Evolutionary conservation across 2,888 invertebrate genomes (phyloP), one percentile per base, ranked within the genome.

Genomic region (Glyphotaelius pellucidus): DNA sequence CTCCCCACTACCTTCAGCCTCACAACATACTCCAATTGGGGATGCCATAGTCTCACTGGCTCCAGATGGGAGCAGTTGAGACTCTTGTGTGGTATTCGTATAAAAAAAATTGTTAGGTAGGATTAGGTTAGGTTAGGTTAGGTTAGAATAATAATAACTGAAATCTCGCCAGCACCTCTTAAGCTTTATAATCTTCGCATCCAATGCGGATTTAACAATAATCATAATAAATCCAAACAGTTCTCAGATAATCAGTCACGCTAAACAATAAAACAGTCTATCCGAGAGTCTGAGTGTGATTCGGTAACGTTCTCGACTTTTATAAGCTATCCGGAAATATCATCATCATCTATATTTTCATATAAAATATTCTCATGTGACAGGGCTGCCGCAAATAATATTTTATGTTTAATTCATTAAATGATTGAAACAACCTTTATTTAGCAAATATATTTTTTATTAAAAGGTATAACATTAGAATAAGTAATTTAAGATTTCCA

Each of bases 161-260:
- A 47, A 47, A 3, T 47, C 2, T 47, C 15, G 47, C 15, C 15
- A 47, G 14, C 47, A 15, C n/a, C 25, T 67, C 67, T 67, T 25
- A 67, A 2, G 25, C 67, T 25, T 9, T 67, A 67, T 67, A 67
- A 67, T 67, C 67, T 25, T 67, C 25, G 25, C n/a, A 67, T 67
- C 25, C 9, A 67, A 67, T 67, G 67, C 67, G 67, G 67, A 67
- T 67, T 67, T 67, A 67, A 67, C 67, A 67, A 67, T n/a, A 67
- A 67, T 67, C 67, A n/a, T 32, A 89, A 89, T 89, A 89, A 89
- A 79, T 79, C 31, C 25, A 9, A 79, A 32, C 80, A 79, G 88
- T 79, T 89, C 88, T 89, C 88, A 89, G 80, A 89, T 89, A 42
- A 89, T 89, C 88, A 79, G 32, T 89, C 88, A 89, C 88, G 88